A percentile compares a stretch with the other conserved stretches of the same genome.
phyloP scores from a whole-genome alignment of 53 echinoderm and acorn worm genomes.

The Echinarachnius parma region DNA sequence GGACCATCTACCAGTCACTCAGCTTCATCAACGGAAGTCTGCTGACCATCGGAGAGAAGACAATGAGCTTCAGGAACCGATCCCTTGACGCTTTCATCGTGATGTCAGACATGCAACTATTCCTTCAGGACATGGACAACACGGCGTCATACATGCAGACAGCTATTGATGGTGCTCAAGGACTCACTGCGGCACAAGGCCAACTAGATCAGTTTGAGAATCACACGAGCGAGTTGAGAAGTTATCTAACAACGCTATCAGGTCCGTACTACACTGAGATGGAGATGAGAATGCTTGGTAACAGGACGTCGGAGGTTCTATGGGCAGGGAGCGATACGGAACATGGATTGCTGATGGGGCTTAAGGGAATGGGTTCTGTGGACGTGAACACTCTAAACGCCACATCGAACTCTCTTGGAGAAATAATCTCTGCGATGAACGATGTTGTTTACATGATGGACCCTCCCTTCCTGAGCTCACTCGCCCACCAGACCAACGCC shows the following conservation, averaged over 20 bases:
- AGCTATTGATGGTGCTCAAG: not conserved
- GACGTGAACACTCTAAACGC: slow-evolving; percentile 17
- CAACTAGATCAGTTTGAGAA: slow-evolving; percentile 6
- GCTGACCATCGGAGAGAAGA: slow-evolving; percentile 50
- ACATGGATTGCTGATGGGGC: slow-evolving; percentile 9
- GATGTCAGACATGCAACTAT: slow-evolving; percentile 50
- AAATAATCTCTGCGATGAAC: slow-evolving; percentile 50
- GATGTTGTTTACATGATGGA: slow-evolving; percentile 50
- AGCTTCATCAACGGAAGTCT: slow-evolving; percentile 61
- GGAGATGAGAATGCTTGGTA: slow-evolving; percentile 32
- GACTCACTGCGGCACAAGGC: not conserved
- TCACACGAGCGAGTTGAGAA: slow-evolving; percentile 1
- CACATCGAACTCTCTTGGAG: slow-evolving; percentile 19
- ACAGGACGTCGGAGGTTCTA: slow-evolving; percentile 44
- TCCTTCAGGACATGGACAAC: slow-evolving; percentile 28
- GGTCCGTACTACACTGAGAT: no score
- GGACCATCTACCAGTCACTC: slow-evolving; percentile 64
- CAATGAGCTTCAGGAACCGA: slow-evolving; percentile 54
- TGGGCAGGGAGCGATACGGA: slow-evolving; percentile 13
- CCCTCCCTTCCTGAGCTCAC: slow-evolving; percentile 38
- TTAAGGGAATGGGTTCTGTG: not conserved
- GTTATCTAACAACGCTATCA: no score
- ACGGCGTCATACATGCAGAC: slow-evolving; percentile 3
- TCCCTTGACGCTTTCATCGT: slow-evolving; percentile 53
- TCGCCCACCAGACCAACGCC: slow-evolving; percentile 32